phyloP scores from a whole-genome alignment of 2,113 vertebrate genomes.

The Clinocottus analis region DNA sequence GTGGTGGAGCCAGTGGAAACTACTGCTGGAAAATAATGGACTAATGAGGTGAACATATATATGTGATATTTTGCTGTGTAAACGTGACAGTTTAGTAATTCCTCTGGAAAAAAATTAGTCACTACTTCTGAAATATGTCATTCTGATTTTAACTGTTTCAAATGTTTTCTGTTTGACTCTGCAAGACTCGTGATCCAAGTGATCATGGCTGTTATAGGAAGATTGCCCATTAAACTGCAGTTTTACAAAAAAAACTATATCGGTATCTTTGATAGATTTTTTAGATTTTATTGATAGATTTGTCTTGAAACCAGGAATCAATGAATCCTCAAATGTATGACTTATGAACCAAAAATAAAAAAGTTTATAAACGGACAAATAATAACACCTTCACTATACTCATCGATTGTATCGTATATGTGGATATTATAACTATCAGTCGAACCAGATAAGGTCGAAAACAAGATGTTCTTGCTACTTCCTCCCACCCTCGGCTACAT shows the following conservation, averaged over 20 bases:
- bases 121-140: background rate
- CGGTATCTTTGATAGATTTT: too few relatives aligned
- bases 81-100: background rate
- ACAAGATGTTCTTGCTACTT: background rate
- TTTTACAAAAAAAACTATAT: background rate
- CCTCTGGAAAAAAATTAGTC: background rate
- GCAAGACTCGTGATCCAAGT: background rate
- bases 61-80: conserved; percentile 10
- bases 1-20: background rate
- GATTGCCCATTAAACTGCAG: background rate
- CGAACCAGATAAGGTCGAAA: background rate
- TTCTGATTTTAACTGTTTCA: background rate
- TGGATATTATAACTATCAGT: background rate
- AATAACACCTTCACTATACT: background rate
- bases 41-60: conserved; percentile 13
- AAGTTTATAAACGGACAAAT: background rate
- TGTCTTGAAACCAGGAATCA: background rate
- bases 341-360: background rate
- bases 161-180: background rate
- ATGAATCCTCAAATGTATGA: background rate
- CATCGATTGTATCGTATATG: background rate
- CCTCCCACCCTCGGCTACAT: background rate
- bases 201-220: background rate
- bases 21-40: background rate
- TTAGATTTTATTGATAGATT: too few relatives aligned